Evolutionary conservation across 2,797 vertebrate species (phyloP), one percentile per base, ranked within the genome.

Genomic region (Hoplostethus mediterraneus): DNA sequence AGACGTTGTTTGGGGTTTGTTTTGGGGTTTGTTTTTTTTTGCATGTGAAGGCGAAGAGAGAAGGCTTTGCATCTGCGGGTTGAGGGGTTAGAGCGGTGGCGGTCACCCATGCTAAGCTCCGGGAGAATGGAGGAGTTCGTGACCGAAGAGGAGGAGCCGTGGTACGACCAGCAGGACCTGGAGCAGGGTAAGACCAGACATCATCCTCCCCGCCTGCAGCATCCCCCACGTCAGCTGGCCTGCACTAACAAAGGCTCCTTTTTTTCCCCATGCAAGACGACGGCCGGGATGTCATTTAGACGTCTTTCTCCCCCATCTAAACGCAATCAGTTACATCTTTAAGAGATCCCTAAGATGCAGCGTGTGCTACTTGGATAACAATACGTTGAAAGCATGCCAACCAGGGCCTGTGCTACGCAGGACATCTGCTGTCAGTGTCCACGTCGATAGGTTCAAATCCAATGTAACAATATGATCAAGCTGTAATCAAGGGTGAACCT

Each of bases 81-180:
- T 71, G 17, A 53, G 52, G 25, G 11, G 25, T 12, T 54, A 10
- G 28, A 13, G 44, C 31, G 52, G 8, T 2, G 21, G 54, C 11
- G 63, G 25, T 62, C 45, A 49, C 82, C 80, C 79, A 94, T 94
- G 94, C 86, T 96, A 67, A 95, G 91, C 78, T 90, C 96, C 55
- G 95, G 94, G 81, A 94, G 87, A 79, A 98, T 98, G 97, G 97
- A 97, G 78, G 97, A 98, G 87, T 98, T 97, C 73, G 91, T 96
- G 25, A 96, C 95, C 44, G 97, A 97, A 82, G 97, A 98, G 87
- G 97, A 98, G 84, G 97, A 98, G 87, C 95, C 96, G 58, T 98
- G 97, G 97, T 98, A 98, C 89, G 96, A 97, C 85, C 97, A 97
- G 80, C 97, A 97, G 84, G 97, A 98, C 88, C 94, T 98, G 91